A percentile compares a stretch with the other conserved stretches of the same genome.
phyloP scores from a whole-genome alignment of 2,888 invertebrate genomes.

The Urechis unicinctus region DNA sequence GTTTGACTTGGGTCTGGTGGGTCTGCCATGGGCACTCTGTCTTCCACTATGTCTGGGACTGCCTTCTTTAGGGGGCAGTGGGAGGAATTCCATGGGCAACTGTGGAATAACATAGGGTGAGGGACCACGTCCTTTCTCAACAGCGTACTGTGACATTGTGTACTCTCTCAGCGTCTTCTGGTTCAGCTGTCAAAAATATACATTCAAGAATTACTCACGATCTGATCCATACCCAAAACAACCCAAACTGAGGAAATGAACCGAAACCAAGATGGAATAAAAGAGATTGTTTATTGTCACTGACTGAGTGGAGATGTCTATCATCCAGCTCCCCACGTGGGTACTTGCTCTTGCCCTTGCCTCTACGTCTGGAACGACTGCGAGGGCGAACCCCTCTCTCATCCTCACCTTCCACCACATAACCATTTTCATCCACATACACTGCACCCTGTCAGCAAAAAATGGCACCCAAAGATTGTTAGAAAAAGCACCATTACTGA shows the following conservation, averaged over 20 bases:
- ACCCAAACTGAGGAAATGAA: too few species aligned
- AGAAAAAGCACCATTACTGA: too few species aligned
- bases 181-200: slow-evolving; percentile 31
- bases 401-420: neutral
- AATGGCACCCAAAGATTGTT: neutral
- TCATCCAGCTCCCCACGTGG: slow-evolving; percentile 4
- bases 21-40: slow-evolving; percentile 8
- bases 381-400: neutral
- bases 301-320: slow-evolving; percentile 1
- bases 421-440: neutral
- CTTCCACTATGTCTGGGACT: slow-evolving; percentile 30
- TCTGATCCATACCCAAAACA: too few species aligned
- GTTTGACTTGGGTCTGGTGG: neutral
- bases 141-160: slow-evolving; percentile 31
- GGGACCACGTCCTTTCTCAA: slow-evolving; percentile 25
- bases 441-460: neutral
- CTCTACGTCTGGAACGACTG: neutral
- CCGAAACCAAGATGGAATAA: neutral
- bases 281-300: neutral
- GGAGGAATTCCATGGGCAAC: slow-evolving; percentile 23
- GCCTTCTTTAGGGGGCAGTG: slow-evolving; percentile 12
- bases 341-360: neutral
- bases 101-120: slow-evolving; percentile 39
- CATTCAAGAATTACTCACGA: too few species aligned
- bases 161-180: slow-evolving; percentile 39